A percentile compares a stretch with the other conserved stretches of the same genome.
These are phyloP conservation scores for Mesoligia furuncula DNA, from an alignment of 2,888 invertebrate genomes.

Conservation along the genomic window DNA sequence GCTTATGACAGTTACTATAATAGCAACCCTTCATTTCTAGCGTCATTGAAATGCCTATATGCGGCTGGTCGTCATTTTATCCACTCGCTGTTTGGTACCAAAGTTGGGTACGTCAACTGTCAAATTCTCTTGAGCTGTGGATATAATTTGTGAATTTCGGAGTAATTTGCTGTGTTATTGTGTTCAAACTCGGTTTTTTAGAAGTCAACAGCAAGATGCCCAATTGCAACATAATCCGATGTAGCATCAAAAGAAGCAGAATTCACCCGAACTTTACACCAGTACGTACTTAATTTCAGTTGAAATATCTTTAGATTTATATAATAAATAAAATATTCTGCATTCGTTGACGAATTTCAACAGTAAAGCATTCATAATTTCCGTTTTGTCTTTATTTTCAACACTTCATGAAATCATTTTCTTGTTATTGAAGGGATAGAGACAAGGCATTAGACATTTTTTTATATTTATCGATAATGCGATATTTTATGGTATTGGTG, in stretches of 20 bases:
- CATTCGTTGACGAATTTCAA: slow-evolving; percentile 2
- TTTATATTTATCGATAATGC: too few relatives aligned
- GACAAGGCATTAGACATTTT: too few relatives aligned
- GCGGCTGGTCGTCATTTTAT: too few relatives aligned
- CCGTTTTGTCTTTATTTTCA: background rate
- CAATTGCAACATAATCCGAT: slow-evolving; percentile 6
- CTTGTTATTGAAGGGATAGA: background rate
- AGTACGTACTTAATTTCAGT: background rate
- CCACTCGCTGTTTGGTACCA: too few relatives aligned
- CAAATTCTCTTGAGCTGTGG: too few relatives aligned
- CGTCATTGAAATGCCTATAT: too few relatives aligned
- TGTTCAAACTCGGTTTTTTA: background rate
- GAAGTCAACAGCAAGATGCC: background rate
- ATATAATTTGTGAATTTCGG: too few relatives aligned
- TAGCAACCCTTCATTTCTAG: too few relatives aligned
- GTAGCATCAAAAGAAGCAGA: slow-evolving; percentile 3
- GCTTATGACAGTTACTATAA: too few relatives aligned
- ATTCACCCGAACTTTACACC: background rate
- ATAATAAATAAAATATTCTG: background rate
- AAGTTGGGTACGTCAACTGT: too few relatives aligned
- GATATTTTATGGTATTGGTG: too few relatives aligned
- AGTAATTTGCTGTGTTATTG: too few relatives aligned
- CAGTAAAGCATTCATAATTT: background rate
- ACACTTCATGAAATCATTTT: background rate
- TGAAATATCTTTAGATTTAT: slow-evolving; percentile 6